A percentile compares a stretch with the other conserved stretches of the same genome.
Conservation (phyloP, 2,888 invertebrate species). For the Sarcophaga subvicina region DNA sequence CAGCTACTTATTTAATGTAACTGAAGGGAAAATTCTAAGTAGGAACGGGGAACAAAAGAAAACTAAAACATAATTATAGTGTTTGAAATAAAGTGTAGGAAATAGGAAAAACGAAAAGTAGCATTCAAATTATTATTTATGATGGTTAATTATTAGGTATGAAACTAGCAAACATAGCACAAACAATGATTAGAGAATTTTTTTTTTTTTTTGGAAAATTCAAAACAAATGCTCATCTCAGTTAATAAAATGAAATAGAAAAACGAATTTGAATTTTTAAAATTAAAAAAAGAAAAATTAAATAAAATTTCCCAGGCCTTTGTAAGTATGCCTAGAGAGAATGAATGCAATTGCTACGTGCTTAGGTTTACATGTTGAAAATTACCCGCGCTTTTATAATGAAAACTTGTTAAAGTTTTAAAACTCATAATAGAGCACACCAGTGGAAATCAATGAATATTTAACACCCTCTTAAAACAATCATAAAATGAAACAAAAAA, state of each 20-base stretch:
- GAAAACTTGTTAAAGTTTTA: too few species aligned
- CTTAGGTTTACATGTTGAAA: not conserved
- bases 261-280: constrained; percentile 38
- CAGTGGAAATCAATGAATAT: constrained; percentile 59
- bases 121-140: constrained; percentile 72
- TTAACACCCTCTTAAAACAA: constrained; percentile 62
- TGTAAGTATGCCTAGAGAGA: constrained; percentile 1
- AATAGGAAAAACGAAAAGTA: constrained; percentile 16
- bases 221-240: not conserved
- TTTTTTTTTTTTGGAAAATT: not conserved
- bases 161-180: constrained; percentile 40
- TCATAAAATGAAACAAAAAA: constrained; percentile 8
- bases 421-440: not conserved
- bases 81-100: constrained; percentile 12
- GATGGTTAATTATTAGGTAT: constrained; percentile 72
- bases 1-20: constrained; percentile 19
- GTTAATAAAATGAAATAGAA: constrained; percentile 27
- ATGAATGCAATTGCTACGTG: constrained; percentile 42
- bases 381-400: constrained; percentile 39
- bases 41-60: constrained; percentile 7
- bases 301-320: not conserved
- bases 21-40: not conserved
- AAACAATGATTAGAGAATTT: constrained; percentile 63
- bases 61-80: constrained; percentile 11
- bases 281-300: not conserved